These are phyloP conservation scores for Chironomus tepperi DNA, from an alignment of 1,140 invertebrate species.

Conservation along the genomic window DNA sequence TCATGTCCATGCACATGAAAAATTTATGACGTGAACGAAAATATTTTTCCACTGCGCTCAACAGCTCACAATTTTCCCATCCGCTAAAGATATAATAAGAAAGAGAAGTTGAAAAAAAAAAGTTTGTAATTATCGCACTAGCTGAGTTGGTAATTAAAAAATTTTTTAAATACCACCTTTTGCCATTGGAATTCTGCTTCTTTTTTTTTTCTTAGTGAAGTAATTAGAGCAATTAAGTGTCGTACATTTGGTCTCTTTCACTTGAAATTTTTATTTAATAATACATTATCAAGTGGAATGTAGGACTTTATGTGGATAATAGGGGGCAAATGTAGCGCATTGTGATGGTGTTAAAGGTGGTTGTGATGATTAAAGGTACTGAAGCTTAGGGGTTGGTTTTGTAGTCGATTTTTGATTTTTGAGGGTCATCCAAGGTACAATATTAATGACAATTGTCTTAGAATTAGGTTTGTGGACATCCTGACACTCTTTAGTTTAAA, in stretches of 20 bases:
- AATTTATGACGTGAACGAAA: background rate
- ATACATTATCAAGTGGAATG: no score
- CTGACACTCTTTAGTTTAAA: no score
- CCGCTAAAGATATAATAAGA: background rate
- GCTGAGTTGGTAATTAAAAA: constrained; percentile 8
- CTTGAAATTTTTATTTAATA: background rate
- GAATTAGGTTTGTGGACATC: no score
- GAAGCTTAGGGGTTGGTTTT: no score
- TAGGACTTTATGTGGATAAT: no score
- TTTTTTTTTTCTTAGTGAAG: background rate
- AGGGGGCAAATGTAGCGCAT: no score
- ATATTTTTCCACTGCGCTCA: background rate
- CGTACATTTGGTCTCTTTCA: background rate
- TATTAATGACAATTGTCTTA: no score
- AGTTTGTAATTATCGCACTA: background rate
- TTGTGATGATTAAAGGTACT: no score
- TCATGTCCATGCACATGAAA: no score
- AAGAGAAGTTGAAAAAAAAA: background rate
- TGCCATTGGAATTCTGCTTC: background rate
- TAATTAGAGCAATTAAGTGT: constrained; percentile 8
- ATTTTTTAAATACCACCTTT: background rate
- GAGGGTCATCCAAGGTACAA: no score
- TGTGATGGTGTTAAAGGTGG: no score
- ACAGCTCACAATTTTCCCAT: background rate
- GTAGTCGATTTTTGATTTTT: no score